Evolutionary conservation across 2,113 vertebrate genomes (phyloP), one percentile per base, ranked within the genome.

Genomic region (Dermatemys mawii): DNA sequence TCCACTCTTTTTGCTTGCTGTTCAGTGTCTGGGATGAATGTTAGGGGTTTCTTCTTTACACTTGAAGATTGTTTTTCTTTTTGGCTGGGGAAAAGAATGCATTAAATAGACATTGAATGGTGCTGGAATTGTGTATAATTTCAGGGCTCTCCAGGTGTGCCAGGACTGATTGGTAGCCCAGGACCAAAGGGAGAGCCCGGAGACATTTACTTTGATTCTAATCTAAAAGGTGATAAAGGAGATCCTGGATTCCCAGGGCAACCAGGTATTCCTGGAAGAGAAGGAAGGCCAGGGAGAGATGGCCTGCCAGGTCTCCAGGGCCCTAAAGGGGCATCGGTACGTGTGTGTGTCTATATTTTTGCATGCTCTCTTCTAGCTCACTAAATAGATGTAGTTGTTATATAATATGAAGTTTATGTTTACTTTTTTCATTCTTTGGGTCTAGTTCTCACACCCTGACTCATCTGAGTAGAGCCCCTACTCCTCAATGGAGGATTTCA

Each of bases 181-280:
- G 99, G 99, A 80, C 95, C 99, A 90, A 98, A 99, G 87, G 99
- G 99, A 85, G 99, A 99, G 73, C 99, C 99, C 35, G 99, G 99
- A 4, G 99, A 99, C 88, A 97, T 99, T 93, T 97, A 95, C 79
- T 94, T 98, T 1, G 98, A 98, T 78, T 54, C 98, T 2, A 97
- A 98, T 78, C 97, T 99, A 88, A 99, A 99, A 97, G 99, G 99
- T 2, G 99, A 99, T 46, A 99, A 98, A 93, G 99, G 99, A 95
- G 94, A 97, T 38, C 97, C 98, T 49, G 99, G 99, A 83, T 73
- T 50, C 19, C 88, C 98, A 88, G 99, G 99, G 81, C 93, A 94
- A 46, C 96, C 98, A 2, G 99, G 99, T 6, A 60, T 19, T 80
- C 98, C 98, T 26, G 99, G 99, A 35, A 93, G 94, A 95, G 98